A percentile compares a stretch with the other conserved stretches of the same genome.
Evolutionary conservation across 1,140 invertebrate genomes (phyloP).

Genomic region (Aricia agestis): DNA sequence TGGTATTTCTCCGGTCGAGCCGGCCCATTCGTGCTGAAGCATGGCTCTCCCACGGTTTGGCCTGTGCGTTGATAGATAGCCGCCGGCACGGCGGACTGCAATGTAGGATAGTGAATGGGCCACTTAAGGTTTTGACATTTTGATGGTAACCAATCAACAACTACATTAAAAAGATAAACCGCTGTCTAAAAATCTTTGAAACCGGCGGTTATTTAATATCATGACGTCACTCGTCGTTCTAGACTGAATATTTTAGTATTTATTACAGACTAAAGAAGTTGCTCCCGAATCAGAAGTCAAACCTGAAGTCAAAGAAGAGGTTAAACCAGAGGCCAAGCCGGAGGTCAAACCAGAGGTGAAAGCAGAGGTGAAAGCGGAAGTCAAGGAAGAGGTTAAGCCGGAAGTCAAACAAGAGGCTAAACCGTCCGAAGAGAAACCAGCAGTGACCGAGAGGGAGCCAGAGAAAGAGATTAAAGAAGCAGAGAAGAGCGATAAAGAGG

Average conservation of each 20-base stretch:
- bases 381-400: not conserved
- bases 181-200: no score
- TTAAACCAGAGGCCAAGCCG: not conserved
- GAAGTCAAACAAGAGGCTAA: not conserved
- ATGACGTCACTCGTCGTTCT: no score
- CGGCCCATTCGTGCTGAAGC: no score
- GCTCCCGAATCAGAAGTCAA: not conserved
- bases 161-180: no score
- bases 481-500: not conserved
- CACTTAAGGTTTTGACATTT: no score
- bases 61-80: no score
- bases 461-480: slow-evolving; percentile 24
- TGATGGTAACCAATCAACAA: no score
- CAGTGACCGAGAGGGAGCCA: slow-evolving; percentile 11
- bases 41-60: no score
- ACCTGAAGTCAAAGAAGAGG: not conserved
- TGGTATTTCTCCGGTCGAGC: no score
- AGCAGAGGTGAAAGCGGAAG: slow-evolving; percentile 3
- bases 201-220: no score
- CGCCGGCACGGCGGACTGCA: no score
- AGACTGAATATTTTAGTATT: not conserved
- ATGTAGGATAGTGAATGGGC: no score
- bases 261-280: slow-evolving; percentile 1
- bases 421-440: slow-evolving; percentile 10
- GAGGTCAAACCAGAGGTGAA: not conserved